Evolutionary conservation across 2,888 invertebrate species (phyloP).

Genomic region (Oxycera nigricornis): DNA sequence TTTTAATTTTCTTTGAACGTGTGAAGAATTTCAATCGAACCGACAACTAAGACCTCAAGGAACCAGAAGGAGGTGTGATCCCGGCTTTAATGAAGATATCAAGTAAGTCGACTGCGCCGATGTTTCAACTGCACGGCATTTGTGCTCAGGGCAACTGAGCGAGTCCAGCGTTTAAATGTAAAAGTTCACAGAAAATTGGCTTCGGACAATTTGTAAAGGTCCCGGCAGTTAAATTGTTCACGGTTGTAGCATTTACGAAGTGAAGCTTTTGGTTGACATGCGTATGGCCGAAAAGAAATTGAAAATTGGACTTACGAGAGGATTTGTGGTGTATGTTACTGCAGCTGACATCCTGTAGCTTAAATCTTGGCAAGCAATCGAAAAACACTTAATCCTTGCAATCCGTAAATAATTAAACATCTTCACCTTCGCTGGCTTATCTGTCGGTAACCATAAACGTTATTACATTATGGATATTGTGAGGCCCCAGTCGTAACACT

Average conservation of each 20-base stretch:
- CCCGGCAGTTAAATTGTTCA: slow-evolving; percentile 1
- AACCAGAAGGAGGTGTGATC: slow-evolving; percentile 39
- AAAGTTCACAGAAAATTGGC: slow-evolving; percentile 21
- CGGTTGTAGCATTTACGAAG: neutral
- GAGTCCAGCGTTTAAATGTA: neutral
- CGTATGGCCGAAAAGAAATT: too few relatives aligned
- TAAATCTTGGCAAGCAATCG: neutral
- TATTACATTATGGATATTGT: neutral
- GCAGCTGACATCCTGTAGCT: neutral
- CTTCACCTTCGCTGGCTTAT: neutral
- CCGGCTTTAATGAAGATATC: slow-evolving; percentile 36
- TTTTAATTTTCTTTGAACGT: slow-evolving; percentile 41
- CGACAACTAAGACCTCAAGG: slow-evolving; percentile 13
- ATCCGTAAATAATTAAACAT: neutral
- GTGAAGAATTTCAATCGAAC: slow-evolving; percentile 42
- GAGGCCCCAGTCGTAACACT: neutral
- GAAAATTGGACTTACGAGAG: too few relatives aligned
- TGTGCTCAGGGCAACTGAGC: neutral
- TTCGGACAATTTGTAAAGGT: slow-evolving; percentile 25
- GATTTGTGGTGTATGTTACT: neutral
- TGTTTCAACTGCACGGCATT: too few relatives aligned
- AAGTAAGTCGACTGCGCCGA: slow-evolving; percentile 27
- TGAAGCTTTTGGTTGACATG: neutral
- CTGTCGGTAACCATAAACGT: slow-evolving; percentile 13
- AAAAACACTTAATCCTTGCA: neutral